Percentiles rank a stretch among this genome's conserved stretches.
These are phyloP conservation scores for Drosophila anomalata DNA, from an alignment of 2,888 invertebrate species.

Conservation along the genomic window DNA sequence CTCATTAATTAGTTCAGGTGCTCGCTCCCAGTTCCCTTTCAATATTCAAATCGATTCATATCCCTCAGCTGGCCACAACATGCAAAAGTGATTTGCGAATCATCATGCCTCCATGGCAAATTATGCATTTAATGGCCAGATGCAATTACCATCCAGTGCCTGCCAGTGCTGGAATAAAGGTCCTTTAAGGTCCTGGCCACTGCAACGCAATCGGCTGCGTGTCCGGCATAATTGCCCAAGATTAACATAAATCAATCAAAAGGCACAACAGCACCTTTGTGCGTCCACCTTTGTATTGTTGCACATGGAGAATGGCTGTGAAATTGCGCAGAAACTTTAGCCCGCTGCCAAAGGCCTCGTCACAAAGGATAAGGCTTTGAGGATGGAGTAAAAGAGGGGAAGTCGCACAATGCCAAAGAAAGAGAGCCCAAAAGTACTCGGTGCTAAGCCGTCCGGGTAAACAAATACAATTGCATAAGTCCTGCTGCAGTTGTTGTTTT, in stretches of 20 bases:
- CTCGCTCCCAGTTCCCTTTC: constrained; percentile 22
- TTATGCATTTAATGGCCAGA: constrained; percentile 45
- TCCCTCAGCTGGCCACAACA: constrained; percentile 30
- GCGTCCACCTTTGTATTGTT: constrained; percentile 4
- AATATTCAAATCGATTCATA: constrained; percentile 33
- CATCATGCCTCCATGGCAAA: constrained; percentile 39
- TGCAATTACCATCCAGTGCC: constrained; percentile 39
- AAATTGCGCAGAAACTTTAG: constrained; percentile 58
- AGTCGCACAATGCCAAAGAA: constrained; percentile 39
- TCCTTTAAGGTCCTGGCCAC: constrained; percentile 21
- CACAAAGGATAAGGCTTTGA: constrained; percentile 43
- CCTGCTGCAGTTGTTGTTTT: constrained; percentile 43
- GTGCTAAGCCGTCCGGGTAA: constrained; percentile 50
- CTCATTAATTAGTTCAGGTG: background rate
- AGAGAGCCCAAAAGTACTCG: constrained; percentile 10
- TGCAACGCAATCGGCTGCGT: constrained; percentile 51
- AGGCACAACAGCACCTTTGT: constrained; percentile 33
- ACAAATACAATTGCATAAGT: constrained; percentile 77
- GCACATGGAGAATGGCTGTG: constrained; percentile 55
- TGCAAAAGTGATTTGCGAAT: constrained; percentile 38
- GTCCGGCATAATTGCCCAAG: constrained; percentile 65
- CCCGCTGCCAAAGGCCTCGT: constrained; percentile 25
- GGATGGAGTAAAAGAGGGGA: constrained; percentile 23
- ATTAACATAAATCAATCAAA: constrained; percentile 74
- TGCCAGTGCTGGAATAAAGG: constrained; percentile 6